Percentiles rank a stretch among this genome's conserved stretches.
Evolutionary conservation across 2,888 invertebrate genomes (phyloP).

Genomic region (Amphipyra berbera): DNA sequence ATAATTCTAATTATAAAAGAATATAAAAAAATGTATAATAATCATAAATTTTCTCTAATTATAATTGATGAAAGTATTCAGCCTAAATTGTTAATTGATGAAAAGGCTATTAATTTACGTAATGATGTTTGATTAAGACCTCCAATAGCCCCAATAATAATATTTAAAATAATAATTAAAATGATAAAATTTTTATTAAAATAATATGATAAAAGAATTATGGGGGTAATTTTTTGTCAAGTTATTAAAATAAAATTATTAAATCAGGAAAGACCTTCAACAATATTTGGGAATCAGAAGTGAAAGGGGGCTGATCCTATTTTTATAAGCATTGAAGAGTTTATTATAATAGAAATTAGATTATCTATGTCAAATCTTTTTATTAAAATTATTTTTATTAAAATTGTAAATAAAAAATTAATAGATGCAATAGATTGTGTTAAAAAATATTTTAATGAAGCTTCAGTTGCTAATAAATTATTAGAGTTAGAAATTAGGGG

Average conservation of each 20-base stretch:
- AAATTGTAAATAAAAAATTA: slow-evolving; percentile 86
- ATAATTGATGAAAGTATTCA: slow-evolving; percentile 87
- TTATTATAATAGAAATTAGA: slow-evolving; percentile 73
- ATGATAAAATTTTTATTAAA: slow-evolving; percentile 80
- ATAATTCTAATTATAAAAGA: slow-evolving; percentile 81
- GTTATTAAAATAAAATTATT: slow-evolving; percentile 90
- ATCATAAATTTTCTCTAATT: slow-evolving; percentile 84
- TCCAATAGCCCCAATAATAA: slow-evolving; percentile 85
- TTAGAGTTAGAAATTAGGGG: slow-evolving; percentile 87
- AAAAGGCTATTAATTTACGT: slow-evolving; percentile 91
- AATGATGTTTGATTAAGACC: slow-evolving; percentile 89
- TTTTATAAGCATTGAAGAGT: slow-evolving; percentile 87
- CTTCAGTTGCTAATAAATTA: slow-evolving; percentile 87
- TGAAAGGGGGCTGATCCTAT: slow-evolving; percentile 90
- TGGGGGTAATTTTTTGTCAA: slow-evolving; percentile 91
- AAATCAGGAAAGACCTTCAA: slow-evolving; percentile 89
- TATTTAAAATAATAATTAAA: slow-evolving; percentile 81
- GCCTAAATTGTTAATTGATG: slow-evolving; percentile 91
- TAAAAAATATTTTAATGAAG: slow-evolving; percentile 91
- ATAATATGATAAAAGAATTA: slow-evolving; percentile 88
- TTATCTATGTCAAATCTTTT: slow-evolving; percentile 75
- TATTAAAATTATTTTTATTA: slow-evolving; percentile 76
- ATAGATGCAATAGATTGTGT: slow-evolving; percentile 90
- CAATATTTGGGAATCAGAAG: slow-evolving; percentile 90
- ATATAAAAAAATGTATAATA: slow-evolving; percentile 85